Evolutionary conservation across 2,113 vertebrate genomes (phyloP).

Genomic region (Galemys pyrenaicus): DNA sequence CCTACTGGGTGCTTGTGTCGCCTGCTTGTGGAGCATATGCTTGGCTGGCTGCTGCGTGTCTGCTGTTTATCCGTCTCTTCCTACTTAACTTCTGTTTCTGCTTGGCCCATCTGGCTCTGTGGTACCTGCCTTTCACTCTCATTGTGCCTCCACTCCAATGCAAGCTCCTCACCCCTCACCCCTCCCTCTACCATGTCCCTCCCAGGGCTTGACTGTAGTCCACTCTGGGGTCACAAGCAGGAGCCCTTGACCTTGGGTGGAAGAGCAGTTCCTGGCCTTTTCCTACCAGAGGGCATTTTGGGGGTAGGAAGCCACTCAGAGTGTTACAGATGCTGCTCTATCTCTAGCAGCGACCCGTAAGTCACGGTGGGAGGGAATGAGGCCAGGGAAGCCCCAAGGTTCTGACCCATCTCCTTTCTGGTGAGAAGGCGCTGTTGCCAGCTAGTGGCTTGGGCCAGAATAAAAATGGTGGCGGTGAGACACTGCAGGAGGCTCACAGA

Average conservation of each 20-base stretch:
- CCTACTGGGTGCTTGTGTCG: conserved; percentile 74
- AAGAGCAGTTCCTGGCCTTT: not conserved
- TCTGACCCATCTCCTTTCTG: not conserved
- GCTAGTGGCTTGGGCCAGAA: not conserved
- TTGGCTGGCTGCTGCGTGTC: conserved; percentile 85
- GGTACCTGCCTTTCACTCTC: conserved; percentile 73
- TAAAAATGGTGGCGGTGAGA: not conserved
- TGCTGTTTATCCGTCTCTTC: conserved; percentile 89
- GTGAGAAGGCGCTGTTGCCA: not conserved
- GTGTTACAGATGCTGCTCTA: not conserved
- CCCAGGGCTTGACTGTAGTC: rapidly evolving
- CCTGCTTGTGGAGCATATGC: conserved; percentile 85
- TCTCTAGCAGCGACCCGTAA: not conserved
- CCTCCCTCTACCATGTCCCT: not conserved
- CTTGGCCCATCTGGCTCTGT: conserved; percentile 85
- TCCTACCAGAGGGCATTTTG: not conserved
- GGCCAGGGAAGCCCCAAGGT: not conserved
- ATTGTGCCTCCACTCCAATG: conserved; percentile 28
- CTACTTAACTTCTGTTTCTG: conserved; percentile 88
- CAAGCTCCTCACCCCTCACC: conserved; percentile 19
- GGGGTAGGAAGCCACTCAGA: not conserved
- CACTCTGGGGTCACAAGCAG: not conserved
- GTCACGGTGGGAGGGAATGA: not conserved
- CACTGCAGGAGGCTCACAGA: not conserved
- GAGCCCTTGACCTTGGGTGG: not conserved